These are phyloP conservation scores for Pelochelys cantorii DNA, from an alignment of 2,797 vertebrate species.

Conservation along the genomic window DNA sequence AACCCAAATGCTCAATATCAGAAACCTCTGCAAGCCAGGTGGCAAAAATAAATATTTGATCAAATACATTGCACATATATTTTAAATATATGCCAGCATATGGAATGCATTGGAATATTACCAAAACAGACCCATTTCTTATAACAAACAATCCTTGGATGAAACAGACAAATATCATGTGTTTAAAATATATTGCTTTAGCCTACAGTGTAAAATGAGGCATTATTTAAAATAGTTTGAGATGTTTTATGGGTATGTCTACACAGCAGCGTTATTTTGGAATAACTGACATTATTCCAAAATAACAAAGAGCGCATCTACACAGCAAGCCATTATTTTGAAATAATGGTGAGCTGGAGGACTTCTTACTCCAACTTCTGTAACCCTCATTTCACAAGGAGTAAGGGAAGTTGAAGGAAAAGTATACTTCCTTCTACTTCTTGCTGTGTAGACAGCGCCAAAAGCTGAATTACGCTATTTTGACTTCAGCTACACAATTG, in stretches of 20 bases:
- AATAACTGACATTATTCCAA: too few relatives aligned
- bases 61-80: background rate
- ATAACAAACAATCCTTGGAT: background rate
- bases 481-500: too few relatives aligned
- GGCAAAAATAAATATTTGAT: slow-evolving; percentile 31
- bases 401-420: too few relatives aligned
- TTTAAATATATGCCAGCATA: background rate
- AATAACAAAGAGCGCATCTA: too few relatives aligned
- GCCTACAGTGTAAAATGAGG: background rate
- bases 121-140: background rate
- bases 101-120: background rate
- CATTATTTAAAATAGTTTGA: background rate
- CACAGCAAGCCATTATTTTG: too few relatives aligned
- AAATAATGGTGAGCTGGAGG: too few relatives aligned
- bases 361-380: too few relatives aligned
- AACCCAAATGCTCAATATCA: background rate
- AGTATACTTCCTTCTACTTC: too few relatives aligned
- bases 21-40: background rate
- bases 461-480: too few relatives aligned
- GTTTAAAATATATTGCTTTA: background rate
- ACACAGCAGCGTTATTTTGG: too few relatives aligned
- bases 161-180: background rate
- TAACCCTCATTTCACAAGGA: too few relatives aligned
- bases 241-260: rapidly evolving
- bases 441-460: too few relatives aligned